Evolutionary conservation across 2,888 invertebrate species (phyloP).

Genomic region (Allophyes oxyacanthae): DNA sequence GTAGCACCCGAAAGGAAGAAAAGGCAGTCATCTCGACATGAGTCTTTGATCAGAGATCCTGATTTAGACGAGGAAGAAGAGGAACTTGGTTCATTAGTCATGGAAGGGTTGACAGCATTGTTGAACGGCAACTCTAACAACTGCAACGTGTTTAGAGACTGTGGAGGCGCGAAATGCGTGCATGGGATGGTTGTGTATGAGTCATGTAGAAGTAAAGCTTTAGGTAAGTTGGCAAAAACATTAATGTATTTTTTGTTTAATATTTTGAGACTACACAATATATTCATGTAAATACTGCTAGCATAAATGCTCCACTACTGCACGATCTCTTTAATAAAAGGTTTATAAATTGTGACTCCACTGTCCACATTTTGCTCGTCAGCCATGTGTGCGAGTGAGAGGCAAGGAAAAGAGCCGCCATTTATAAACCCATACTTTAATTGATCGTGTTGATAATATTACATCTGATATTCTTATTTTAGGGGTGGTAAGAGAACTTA

Average conservation of each 20-base stretch:
- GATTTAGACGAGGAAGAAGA: conserved; percentile 90
- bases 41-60: conserved; percentile 82
- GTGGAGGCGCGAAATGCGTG: conserved; percentile 97
- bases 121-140: conserved; percentile 95
- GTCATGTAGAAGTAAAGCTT: conserved; percentile 94
- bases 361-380: no score
- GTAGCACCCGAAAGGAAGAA: conserved; percentile 84
- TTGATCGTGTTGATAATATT: neutral
- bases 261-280: neutral
- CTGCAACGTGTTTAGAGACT: conserved; percentile 97
- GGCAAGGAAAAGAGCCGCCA: no score
- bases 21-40: conserved; percentile 73
- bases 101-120: conserved; percentile 96
- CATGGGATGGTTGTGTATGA: conserved; percentile 96
- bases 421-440: no score
- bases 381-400: no score
- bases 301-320: no score
- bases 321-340: no score
- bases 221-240: conserved; percentile 85
- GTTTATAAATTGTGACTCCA: no score
- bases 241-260: neutral
- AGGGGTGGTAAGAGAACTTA: conserved; percentile 96
- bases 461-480: conserved; percentile 13
- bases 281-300: no score
- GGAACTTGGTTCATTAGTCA: conserved; percentile 94